Evolutionary conservation across 2,113 vertebrate genomes (phyloP).

Genomic region (Cynoglossus semilaevis): DNA sequence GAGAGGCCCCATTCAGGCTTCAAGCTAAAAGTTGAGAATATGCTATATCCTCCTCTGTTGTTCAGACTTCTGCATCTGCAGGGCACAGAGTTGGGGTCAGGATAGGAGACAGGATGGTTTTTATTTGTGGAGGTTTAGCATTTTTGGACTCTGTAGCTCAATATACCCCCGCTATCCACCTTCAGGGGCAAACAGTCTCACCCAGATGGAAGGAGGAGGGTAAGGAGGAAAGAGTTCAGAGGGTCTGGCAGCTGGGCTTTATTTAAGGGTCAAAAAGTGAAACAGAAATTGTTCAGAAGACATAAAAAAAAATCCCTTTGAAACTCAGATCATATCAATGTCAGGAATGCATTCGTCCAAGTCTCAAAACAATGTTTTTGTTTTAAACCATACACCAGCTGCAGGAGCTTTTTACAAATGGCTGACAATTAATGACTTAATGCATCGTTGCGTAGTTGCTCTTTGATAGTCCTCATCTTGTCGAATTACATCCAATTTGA

Average conservation of each 20-base stretch:
- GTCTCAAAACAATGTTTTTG: conserved; percentile 27
- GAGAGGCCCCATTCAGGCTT: conserved; percentile 32
- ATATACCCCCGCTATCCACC: conserved; percentile 37
- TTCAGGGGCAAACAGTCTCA: conserved; percentile 52
- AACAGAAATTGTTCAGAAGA: conserved; percentile 63
- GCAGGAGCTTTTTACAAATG: conserved; percentile 16
- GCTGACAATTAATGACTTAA: conserved; percentile 28
- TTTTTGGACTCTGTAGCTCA: conserved; percentile 31
- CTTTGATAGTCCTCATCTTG: conserved; percentile 13
- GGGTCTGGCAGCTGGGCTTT: conserved; percentile 70
- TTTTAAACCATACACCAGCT: conserved; percentile 11
- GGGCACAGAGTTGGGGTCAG: conserved; percentile 44
- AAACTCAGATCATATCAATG: conserved; percentile 69
- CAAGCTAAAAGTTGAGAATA: conserved; percentile 37
- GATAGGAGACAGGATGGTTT: conserved; percentile 36
- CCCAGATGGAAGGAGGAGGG: conserved; percentile 47
- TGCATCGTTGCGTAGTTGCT: conserved; percentile 26
- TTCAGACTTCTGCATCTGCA: conserved; percentile 55
- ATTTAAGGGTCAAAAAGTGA: conserved; percentile 72
- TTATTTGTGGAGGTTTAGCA: conserved; percentile 19
- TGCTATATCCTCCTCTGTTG: conserved; percentile 52
- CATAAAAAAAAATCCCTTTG: conserved; percentile 63
- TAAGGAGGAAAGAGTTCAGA: conserved; percentile 55
- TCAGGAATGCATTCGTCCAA: conserved; percentile 44
- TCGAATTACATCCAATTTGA: conserved; percentile 19